These are phyloP conservation scores for Rotaria magnacalcarata DNA, from an alignment of 2,888 invertebrate genomes.

Conservation along the genomic window DNA sequence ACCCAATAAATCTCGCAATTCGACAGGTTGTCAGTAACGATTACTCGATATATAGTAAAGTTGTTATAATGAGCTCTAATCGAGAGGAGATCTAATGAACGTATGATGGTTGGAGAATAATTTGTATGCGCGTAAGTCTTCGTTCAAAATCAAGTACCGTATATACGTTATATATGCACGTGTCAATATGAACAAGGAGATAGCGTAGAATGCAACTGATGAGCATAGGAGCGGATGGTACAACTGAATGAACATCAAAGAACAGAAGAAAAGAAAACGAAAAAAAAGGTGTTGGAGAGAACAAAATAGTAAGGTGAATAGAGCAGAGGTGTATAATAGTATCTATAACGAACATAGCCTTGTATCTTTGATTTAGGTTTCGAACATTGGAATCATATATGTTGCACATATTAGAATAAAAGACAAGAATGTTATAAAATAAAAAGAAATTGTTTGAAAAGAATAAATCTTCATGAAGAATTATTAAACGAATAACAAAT, in stretches of 20 bases:
- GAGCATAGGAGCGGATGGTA: constrained; percentile 3
- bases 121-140: neutral
- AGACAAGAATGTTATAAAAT: neutral
- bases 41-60: neutral
- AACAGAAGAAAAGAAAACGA: neutral
- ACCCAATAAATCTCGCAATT: neutral
- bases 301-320: neutral
- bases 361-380: constrained; percentile 19
- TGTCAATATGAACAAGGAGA: neutral
- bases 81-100: neutral
- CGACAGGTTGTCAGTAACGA: neutral
- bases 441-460: too few relatives aligned
- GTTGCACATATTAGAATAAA: neutral
- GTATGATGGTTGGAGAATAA: neutral
- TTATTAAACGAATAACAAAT: too few relatives aligned
- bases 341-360: neutral
- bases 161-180: neutral
- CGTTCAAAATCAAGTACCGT: neutral
- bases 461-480: too few relatives aligned
- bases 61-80: constrained; percentile 10
- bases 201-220: neutral
- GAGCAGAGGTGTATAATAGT: neutral
- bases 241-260: constrained; percentile 3
- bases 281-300: neutral
- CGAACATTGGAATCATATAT: neutral